These are phyloP conservation scores for Trochalopteron elliotii DNA, from an alignment of 2,113 vertebrate genomes.

Conservation along the genomic window DNA sequence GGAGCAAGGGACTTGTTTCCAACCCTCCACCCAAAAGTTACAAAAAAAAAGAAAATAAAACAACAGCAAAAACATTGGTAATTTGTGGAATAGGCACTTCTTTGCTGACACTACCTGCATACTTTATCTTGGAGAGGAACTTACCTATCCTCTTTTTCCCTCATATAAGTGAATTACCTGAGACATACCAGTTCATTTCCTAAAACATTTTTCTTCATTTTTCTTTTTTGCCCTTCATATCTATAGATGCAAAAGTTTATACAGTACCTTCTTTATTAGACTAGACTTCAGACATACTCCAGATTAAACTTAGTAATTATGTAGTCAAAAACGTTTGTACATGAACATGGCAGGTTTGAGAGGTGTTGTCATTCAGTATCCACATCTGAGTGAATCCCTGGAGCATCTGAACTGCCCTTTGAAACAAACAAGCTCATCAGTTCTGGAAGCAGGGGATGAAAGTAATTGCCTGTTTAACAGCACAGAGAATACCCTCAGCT, in stretches of 20 bases:
- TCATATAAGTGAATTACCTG: neutral
- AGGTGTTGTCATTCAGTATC: neutral
- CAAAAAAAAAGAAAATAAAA: neutral
- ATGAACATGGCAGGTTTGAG: neutral
- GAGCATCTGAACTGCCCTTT: neutral
- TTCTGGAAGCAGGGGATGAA: neutral
- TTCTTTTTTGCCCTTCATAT: neutral
- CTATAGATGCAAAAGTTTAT: neutral
- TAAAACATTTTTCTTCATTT: neutral
- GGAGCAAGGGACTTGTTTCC: neutral
- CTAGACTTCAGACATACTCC: neutral
- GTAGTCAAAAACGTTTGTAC: neutral
- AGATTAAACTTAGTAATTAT: neutral
- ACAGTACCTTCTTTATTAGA: neutral
- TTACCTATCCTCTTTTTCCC: neutral
- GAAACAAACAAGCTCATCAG: neutral
- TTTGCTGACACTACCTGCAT: neutral
- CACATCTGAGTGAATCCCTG: neutral
- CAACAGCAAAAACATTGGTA: neutral
- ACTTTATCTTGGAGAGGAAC: neutral
- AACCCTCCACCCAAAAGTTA: fast-evolving
- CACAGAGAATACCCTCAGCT: neutral
- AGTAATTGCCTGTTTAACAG: neutral
- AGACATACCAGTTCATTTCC: neutral
- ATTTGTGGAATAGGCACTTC: neutral